These are phyloP conservation scores for Grammomys dolichurus DNA, from an alignment of 2,113 vertebrate genomes.

Conservation along the genomic window DNA sequence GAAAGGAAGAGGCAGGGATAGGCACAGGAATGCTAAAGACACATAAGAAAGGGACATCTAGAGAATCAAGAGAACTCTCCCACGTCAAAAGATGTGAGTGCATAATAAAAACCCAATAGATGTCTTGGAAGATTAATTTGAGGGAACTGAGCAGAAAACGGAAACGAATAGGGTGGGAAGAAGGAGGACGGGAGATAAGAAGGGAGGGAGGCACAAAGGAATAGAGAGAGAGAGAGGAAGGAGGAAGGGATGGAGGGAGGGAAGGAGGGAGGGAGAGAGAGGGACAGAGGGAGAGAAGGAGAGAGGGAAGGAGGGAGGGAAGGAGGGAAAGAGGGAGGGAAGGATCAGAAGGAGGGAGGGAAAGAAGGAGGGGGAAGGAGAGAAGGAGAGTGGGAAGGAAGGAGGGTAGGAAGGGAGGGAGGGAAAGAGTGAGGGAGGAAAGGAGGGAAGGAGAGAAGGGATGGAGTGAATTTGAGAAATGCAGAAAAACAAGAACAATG, in stretches of 20 bases:
- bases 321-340: too few species aligned
- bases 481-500: not conserved
- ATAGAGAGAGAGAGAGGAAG: not conserved
- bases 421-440: not conserved
- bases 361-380: too few species aligned
- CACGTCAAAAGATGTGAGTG: slow-evolving; percentile 29
- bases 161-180: not conserved
- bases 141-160: not conserved
- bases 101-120: slow-evolving; percentile 27
- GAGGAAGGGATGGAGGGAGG: too few species aligned
- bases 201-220: not conserved
- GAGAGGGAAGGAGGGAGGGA: too few species aligned
- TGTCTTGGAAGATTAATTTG: slow-evolving; percentile 19
- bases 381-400: too few species aligned
- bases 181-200: not conserved
- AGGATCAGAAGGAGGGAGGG: too few species aligned
- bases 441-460: too few species aligned
- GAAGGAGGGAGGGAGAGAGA: too few species aligned
- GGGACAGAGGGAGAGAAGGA: too few species aligned
- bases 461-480: not conserved
- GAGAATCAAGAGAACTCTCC: not conserved
- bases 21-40: not conserved
- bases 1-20: not conserved
- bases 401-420: not conserved
- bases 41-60: not conserved